A percentile compares a stretch with the other conserved stretches of the same genome.
Conservation (phyloP, 1,140 invertebrate species). For the Pachypeltis micranthus region DNA sequence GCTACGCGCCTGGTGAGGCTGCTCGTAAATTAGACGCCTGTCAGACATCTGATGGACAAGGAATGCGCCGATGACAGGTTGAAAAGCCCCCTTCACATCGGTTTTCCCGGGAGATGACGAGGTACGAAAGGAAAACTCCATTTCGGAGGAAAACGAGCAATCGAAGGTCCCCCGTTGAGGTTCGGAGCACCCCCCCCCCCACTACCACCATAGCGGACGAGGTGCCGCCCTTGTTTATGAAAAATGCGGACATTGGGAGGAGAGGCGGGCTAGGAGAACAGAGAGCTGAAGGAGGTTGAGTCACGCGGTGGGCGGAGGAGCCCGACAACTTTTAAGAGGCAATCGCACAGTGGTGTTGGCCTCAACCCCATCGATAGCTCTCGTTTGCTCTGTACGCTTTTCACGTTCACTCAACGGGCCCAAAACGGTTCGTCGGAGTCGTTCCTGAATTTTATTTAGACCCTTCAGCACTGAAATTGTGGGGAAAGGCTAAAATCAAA, state of each 20-base stretch:
- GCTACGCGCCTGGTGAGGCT: background rate
- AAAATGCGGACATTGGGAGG: slow-evolving; percentile 4
- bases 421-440: too few species aligned
- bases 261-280: background rate
- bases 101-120: background rate
- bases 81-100: background rate
- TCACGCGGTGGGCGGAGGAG: too few species aligned
- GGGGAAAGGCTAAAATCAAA: too few species aligned
- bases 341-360: too few species aligned
- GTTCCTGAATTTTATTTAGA: too few species aligned
- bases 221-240: too few species aligned
- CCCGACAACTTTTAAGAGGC: too few species aligned
- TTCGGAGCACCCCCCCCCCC: background rate
- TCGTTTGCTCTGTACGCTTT: too few species aligned
- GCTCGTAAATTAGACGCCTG: slow-evolving; percentile 20
- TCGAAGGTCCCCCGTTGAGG: background rate
- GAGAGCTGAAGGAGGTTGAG: background rate
- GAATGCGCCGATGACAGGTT: slow-evolving; percentile 7
- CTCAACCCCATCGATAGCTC: too few species aligned
- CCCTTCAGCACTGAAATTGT: too few species aligned
- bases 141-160: background rate
- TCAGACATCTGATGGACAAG: slow-evolving; percentile 8
- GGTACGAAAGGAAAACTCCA: background rate
- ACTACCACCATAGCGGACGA: background rate
- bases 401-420: too few species aligned